Percentiles rank a stretch among this genome's conserved stretches.
Conservation (phyloP, 2,888 invertebrate genomes). For the Chloromyia formosa region DNA sequence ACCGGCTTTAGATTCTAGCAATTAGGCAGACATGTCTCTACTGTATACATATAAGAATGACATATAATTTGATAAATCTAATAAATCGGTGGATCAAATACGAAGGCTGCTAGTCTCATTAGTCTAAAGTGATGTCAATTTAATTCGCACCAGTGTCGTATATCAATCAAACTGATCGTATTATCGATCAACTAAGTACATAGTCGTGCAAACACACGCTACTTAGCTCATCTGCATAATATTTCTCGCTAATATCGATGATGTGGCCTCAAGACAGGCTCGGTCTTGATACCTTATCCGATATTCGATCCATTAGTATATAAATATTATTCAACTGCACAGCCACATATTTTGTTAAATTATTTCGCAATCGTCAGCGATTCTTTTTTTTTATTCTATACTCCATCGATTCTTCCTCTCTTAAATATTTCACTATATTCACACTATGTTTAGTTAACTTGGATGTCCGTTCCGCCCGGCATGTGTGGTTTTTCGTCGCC, state of each 20-base stretch:
- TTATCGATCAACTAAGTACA: conserved; percentile 29
- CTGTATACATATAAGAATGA: no score
- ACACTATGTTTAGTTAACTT: conserved; percentile 33
- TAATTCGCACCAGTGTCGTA: neutral
- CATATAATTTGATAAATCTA: no score
- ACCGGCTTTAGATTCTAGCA: no score
- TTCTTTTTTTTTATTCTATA: conserved; percentile 6
- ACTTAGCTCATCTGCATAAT: conserved; percentile 40
- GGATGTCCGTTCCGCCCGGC: neutral
- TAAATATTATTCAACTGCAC: conserved; percentile 38
- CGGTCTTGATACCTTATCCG: conserved; percentile 38
- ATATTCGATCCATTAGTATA: conserved; percentile 33
- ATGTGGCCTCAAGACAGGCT: conserved; percentile 31
- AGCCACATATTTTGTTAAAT: neutral
- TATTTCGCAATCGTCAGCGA: conserved; percentile 25
- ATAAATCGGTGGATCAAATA: no score
- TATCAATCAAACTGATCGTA: conserved; percentile 28
- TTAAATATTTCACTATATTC: conserved; percentile 30
- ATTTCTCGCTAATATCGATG: conserved; percentile 37
- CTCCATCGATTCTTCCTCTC: neutral
- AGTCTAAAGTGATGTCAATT: neutral
- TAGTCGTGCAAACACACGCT: conserved; percentile 23
- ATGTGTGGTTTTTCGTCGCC: conserved; percentile 27
- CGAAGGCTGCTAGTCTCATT: neutral
- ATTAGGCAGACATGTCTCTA: no score